phyloP scores from a whole-genome alignment of 2,888 invertebrate species.

The Poecilus cupreus region DNA sequence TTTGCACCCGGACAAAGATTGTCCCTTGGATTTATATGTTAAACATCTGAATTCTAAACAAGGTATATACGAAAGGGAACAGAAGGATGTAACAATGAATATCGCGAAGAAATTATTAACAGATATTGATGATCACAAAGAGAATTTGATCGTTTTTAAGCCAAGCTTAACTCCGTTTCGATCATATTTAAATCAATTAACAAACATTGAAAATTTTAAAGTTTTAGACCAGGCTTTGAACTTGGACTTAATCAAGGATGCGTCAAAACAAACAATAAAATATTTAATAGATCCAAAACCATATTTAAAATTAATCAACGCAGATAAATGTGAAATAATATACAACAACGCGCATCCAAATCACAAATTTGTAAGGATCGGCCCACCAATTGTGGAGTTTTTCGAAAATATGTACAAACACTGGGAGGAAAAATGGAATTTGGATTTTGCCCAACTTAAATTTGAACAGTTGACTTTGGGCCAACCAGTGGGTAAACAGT shows the following conservation, averaged over 20 bases:
- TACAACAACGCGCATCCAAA: constrained; percentile 68
- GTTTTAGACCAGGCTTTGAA: constrained; percentile 56
- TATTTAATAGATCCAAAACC: constrained; percentile 66
- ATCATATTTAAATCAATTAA: constrained; percentile 63
- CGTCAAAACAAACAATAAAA: constrained; percentile 65
- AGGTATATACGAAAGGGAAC: constrained; percentile 62
- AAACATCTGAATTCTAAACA: constrained; percentile 63
- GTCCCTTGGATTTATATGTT: constrained; percentile 70
- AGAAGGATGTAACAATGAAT: constrained; percentile 59
- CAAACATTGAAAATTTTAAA: constrained; percentile 13
- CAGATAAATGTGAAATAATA: constrained; percentile 61
- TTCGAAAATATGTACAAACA: background rate
- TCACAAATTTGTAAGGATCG: constrained; percentile 61
- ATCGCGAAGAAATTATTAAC: constrained; percentile 63
- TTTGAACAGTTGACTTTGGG: constrained; percentile 44
- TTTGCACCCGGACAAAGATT: constrained; percentile 65
- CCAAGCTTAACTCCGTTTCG: constrained; percentile 67
- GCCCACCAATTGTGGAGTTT: background rate
- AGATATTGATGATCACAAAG: constrained; percentile 61
- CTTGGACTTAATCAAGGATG: constrained; percentile 65
- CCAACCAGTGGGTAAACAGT: background rate
- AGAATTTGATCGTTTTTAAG: constrained; percentile 62
- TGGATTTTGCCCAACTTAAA: constrained; percentile 34
- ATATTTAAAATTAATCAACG: constrained; percentile 65
- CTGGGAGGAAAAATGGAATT: constrained; percentile 17